Base-by-base conservation (phyloP, 1,140 invertebrate genomes). In the Sipha flava region DNA sequence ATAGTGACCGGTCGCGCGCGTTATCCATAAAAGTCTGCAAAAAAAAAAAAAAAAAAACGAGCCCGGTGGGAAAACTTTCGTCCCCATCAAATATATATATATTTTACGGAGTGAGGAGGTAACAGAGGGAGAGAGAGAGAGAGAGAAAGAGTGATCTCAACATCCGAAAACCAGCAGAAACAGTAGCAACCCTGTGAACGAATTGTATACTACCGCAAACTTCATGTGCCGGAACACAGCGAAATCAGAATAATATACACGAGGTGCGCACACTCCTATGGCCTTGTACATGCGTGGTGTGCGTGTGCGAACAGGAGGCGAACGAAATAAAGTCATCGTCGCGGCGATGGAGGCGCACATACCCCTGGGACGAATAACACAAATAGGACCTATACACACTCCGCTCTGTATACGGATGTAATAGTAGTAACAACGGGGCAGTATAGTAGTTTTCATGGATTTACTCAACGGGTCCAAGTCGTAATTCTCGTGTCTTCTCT, bases 1-100 rank as follows among this genome's bases (percentile, higher is more conserved):
- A 34, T 70, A 37, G 34, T 77, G 73, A 77, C 73, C 73, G 34
- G 49, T 73, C 73, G 52, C 12, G 18, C 34, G 73, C 31, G 52
- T 77, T 77, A 77, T 77, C 49, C 73, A 77, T 77, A 77, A 77
- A 77, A 77, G 73, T 77, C 70, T 29, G 52, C 45, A 59, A 23
- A 31, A 59, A 31, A 59, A 16, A 64, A n/a, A 18, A 64, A 37
- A 77, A 52, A 75, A 54, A 77, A 77, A 77, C 73, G 73, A 77
- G 52, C 37, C 73, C 73, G 29, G 52, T 77, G 73, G 73, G 73
- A 77, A 77, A 77, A 77, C 73, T 57, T 9, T 34, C 49, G n/a
- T n/a, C 73, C 49, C 34, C 2, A 26, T 45, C 66, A 18, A 18
- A 45, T 23, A 23, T 23, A 43, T 40, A 26, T 68, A 68, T 62